Base-by-base conservation (phyloP, 2,797 vertebrate species). In the Ctenochaetus hawaiiensis region DNA sequence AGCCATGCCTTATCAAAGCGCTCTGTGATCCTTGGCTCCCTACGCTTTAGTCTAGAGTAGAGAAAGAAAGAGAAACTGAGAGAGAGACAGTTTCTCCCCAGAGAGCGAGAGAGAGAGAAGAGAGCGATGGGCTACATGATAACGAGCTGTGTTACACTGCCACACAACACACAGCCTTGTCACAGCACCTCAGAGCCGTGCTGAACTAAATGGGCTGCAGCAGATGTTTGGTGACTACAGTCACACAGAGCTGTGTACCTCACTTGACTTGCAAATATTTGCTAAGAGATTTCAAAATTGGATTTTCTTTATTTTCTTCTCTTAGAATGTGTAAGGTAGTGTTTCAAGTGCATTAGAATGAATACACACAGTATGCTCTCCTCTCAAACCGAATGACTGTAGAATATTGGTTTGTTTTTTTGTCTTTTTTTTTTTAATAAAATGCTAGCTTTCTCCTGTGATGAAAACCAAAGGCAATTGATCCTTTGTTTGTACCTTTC, bases 231-330 rank as follows among this genome's bases (percentile, higher is more conserved):
- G 91, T 88, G 89, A 92, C 90, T 89, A 79, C 84, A 77, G 71
- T 87, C 85, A 79, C 83, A 87, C 77, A 72, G 80, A 76, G 83
- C 84, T 53, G 66, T 54, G 39, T 72, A 48, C 73, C 80, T 77
- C 82, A 81, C 90, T 90, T 88, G 89, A 91, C 86, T 91, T 89
- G 93, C 91, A 91, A 93, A 93, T 93, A 93, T 93, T 94, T 92
- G 88, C 87, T 83, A 90, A 87, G 87, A 80, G 83, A 86, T 87
- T 87, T 86, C 72, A 84, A 90, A 90, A 89, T 91, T 90, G 77
- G 66, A 84, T 89, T 89, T 86, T 85, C 72, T 78, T 20, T 74
- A 66, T 83, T 77, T 77, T 68, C 69, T 60, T 68, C 76, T 79
- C 80, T 81, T 61, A 63, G 51, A 30, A 83, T 65, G 84, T 74